Evolutionary conservation across 2,113 vertebrate genomes (phyloP), one percentile per base, ranked within the genome.

Genomic region (Phalacrocorax carbo): DNA sequence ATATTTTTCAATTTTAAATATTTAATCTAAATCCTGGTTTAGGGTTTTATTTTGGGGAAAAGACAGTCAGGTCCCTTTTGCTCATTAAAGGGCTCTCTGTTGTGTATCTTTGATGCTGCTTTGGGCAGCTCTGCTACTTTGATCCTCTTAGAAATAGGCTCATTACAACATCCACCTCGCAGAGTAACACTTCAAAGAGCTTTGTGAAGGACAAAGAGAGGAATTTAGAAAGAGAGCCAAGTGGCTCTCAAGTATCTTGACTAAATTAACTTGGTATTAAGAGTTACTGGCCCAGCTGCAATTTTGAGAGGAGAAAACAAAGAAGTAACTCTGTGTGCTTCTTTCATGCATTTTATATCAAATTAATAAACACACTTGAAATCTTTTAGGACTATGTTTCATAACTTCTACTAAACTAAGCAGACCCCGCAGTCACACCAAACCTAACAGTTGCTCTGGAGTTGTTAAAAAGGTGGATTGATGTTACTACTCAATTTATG

Each of bases 151-250:
- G 94, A 83, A 96, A 90, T 66, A 96, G 91, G 71, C 79, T 93
- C 93, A 96, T 92, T 96, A 98, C 81, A 96, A 71, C 94, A 97
- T 83, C 95, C 84, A 96, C 82, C 94, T 97, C 84, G 2, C 86
- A 86, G 95, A 96, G 86, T 97, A 96, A 94, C 86, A 96, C 97
- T 97, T 98, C 97, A 98, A 97, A 97, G 96, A 91, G 95, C 75
- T 92, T 83, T 92, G 60, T 18, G 2, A 93, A 96, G 96, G 96
- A 96, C 96, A 97, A 96, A 96, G 71, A 68, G 55, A 94, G 79
- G 96, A 96, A 96, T 96, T 96, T 93, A 88, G 92, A 96, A 93
- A 94, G 90, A 81, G 46, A 96, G 96, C 96, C 96, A 96, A 97
- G 95, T 95, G 92, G 88, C 49, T 96, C 88, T 92, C 92, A 88